A percentile compares a stretch with the other conserved stretches of the same genome.
Evolutionary conservation across 2,888 invertebrate species (phyloP).

Genomic region (Elaeidobius kamerunicus): DNA sequence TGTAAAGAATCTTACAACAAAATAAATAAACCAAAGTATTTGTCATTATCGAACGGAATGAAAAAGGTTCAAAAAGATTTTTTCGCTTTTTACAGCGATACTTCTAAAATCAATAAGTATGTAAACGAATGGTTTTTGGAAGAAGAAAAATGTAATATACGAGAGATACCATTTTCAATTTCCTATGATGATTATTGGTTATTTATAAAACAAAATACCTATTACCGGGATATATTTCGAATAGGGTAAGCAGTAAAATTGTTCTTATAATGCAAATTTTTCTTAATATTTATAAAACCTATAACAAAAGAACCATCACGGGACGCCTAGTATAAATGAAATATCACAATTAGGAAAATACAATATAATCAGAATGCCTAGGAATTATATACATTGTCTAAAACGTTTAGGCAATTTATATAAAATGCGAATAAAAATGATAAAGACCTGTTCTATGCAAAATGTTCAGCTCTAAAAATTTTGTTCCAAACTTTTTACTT

Average conservation of each 20-base stretch:
- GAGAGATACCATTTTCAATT: constrained; percentile 58
- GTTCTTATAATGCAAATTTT: no score
- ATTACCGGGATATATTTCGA: constrained; percentile 55
- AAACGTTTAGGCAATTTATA: no score
- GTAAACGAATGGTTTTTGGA: constrained; percentile 65
- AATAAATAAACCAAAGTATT: constrained; percentile 56
- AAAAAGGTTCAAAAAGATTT: constrained; percentile 57
- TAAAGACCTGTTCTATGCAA: no score
- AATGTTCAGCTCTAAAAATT: no score
- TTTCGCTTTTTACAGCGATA: constrained; percentile 68
- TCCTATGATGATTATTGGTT: constrained; percentile 55
- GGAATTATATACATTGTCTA: no score
- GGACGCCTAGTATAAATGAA: no score
- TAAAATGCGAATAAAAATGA: no score
- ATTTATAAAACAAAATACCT: constrained; percentile 54
- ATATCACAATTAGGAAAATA: no score
- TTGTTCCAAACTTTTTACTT: no score
- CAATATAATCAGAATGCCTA: no score
- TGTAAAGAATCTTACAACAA: constrained; percentile 39
- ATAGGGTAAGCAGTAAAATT: constrained; percentile 54
- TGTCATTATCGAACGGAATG: constrained; percentile 60
- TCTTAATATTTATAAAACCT: no score
- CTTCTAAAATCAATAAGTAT: constrained; percentile 63
- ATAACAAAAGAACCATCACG: no score
- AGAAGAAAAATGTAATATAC: constrained; percentile 67